phyloP scores from a whole-genome alignment of 2,113 vertebrate genomes.

The Embiotoca jacksoni region DNA sequence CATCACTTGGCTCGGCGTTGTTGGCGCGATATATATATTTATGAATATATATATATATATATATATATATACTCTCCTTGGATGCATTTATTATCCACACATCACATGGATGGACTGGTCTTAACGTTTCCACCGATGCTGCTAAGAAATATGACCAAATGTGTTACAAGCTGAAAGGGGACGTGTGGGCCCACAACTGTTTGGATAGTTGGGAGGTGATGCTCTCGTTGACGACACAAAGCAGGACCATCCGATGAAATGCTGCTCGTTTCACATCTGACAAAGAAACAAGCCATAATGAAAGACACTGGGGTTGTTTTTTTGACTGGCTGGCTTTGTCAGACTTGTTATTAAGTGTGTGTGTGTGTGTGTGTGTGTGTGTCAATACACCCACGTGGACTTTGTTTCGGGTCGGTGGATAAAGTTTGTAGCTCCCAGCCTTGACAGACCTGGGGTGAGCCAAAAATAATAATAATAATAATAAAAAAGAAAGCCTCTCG shows the following conservation, averaged over 20 bases:
- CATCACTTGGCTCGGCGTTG: slow-evolving; percentile 67
- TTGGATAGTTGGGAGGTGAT: slow-evolving; percentile 39
- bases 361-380: slow-evolving; percentile 16
- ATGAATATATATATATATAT: too few relatives aligned
- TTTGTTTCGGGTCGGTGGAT: slow-evolving; percentile 51
- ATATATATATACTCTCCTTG: slow-evolving; percentile 31
- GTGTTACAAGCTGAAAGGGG: slow-evolving; percentile 26
- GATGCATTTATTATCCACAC: slow-evolving; percentile 41
- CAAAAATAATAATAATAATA: too few relatives aligned
- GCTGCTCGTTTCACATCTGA: slow-evolving; percentile 17
- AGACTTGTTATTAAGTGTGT: neutral
- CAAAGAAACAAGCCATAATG: slow-evolving; percentile 16
- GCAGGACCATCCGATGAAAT: slow-evolving; percentile 31
- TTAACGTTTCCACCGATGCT: neutral
- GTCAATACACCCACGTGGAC: slow-evolving; percentile 68
- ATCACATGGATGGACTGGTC: slow-evolving; percentile 33
- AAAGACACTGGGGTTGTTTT: neutral
- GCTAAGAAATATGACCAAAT: neutral
- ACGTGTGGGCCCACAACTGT: slow-evolving; percentile 9
- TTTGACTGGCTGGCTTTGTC: neutral
- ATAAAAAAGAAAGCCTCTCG: too few relatives aligned
- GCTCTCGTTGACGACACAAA: slow-evolving; percentile 50
- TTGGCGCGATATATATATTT: slow-evolving; percentile 76
- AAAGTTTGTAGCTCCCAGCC: slow-evolving; percentile 47
- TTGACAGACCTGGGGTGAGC: neutral